Percentiles rank a stretch among this genome's conserved stretches.
Evolutionary conservation across 1,140 invertebrate species (phyloP).

Genomic region (Aphelenchoides fujianensis): DNA sequence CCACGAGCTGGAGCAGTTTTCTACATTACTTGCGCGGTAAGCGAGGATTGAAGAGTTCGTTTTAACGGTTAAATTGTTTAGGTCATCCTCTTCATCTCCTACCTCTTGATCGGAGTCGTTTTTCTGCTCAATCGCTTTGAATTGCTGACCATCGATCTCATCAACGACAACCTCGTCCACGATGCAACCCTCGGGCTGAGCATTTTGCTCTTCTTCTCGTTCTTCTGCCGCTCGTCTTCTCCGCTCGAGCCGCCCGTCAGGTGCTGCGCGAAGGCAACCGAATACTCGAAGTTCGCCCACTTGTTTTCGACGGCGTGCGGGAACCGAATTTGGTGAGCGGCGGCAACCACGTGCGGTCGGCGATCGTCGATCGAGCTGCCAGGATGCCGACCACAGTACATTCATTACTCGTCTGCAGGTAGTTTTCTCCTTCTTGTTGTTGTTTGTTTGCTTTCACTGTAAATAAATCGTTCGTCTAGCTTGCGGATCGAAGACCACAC

Average conservation of each 20-base stretch:
- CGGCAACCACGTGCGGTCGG: no score
- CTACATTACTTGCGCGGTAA: neutral
- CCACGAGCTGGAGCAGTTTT: neutral
- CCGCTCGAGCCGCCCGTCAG: neutral
- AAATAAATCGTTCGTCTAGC: neutral
- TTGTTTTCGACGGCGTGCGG: neutral
- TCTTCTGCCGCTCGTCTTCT: neutral
- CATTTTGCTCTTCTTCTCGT: neutral
- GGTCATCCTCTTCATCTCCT: neutral
- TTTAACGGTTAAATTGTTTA: neutral
- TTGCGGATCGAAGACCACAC: conserved; percentile 1
- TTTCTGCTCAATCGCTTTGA: neutral
- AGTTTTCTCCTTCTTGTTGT: no score
- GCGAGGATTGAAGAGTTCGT: no score
- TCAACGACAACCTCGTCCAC: neutral
- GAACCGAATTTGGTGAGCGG: neutral
- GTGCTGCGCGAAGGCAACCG: neutral
- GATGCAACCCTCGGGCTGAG: neutral
- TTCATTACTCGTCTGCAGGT: neutral
- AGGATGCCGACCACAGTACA: neutral
- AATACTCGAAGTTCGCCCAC: neutral
- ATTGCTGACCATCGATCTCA: neutral
- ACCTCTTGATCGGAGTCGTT: neutral
- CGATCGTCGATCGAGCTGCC: neutral
- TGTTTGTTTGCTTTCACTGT: no score